Evolutionary conservation across 2,113 vertebrate species (phyloP).

Genomic region (Corythoichthys intestinalis): DNA sequence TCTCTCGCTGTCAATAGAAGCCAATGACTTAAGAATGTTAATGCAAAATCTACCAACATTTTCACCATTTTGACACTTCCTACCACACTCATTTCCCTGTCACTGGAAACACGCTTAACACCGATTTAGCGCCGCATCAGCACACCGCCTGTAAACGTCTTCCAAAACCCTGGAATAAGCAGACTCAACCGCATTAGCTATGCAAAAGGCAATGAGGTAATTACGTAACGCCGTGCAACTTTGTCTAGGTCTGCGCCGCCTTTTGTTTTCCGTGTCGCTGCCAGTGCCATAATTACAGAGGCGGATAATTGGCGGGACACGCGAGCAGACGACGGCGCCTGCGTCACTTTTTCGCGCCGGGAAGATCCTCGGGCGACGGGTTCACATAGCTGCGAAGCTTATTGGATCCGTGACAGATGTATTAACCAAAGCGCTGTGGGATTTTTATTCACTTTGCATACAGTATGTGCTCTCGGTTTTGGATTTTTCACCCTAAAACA

Average conservation of each 20-base stretch:
- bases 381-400: conserved; percentile 22
- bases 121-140: conserved; percentile 38
- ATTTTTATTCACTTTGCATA: conserved; percentile 1
- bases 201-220: conserved; percentile 43
- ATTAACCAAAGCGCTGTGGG: conserved; percentile 49
- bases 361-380: conserved; percentile 38
- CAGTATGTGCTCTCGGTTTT: conserved; percentile 10
- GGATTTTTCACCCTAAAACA: neutral
- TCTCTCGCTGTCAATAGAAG: too few species aligned
- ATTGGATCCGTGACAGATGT: conserved; percentile 47
- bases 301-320: conserved; percentile 48
- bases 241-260: conserved; percentile 24
- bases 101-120: conserved; percentile 16
- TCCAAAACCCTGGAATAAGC: conserved; percentile 24
- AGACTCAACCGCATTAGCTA: conserved; percentile 33
- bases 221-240: conserved; percentile 43
- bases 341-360: conserved; percentile 20
- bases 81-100: conserved; percentile 25
- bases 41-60: neutral
- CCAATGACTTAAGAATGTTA: too few species aligned
- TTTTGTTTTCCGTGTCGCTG: conserved; percentile 23
- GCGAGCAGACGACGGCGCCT: conserved; percentile 26
- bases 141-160: conserved; percentile 9
- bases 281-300: conserved; percentile 35
- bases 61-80: conserved; percentile 36